Percentiles rank a stretch among this genome's conserved stretches.
phyloP scores from a whole-genome alignment of 1,140 invertebrate genomes.

The Drosophila varians region DNA sequence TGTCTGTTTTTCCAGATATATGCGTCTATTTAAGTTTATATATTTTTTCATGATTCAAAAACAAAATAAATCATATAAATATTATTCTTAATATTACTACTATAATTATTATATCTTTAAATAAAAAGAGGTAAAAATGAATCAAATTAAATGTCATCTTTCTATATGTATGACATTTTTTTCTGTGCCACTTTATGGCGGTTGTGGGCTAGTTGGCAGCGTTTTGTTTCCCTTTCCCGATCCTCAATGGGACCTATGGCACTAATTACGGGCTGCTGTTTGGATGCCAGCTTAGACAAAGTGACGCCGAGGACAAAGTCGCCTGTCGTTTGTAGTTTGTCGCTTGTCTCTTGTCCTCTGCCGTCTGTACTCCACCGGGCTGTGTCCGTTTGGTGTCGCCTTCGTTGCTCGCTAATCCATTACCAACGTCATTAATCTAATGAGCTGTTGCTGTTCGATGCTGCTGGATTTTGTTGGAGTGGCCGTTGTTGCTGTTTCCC shows the following conservation, averaged over 20 bases:
- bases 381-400: conserved; percentile 34
- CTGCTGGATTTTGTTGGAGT: conserved; percentile 20
- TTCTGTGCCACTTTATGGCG: conserved; percentile 1
- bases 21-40: too few relatives aligned
- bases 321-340: conserved; percentile 7
- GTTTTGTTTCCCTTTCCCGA: conserved; percentile 8
- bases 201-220: conserved; percentile 27
- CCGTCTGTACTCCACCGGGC: neutral
- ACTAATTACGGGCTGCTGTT: conserved; percentile 71
- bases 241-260: conserved; percentile 53
- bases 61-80: too few relatives aligned
- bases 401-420: conserved; percentile 74
- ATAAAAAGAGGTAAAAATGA: neutral
- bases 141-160: neutral
- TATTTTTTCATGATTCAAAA: too few relatives aligned
- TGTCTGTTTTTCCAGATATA: neutral
- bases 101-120: too few relatives aligned
- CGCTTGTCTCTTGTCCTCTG: conserved; percentile 3
- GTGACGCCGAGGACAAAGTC: conserved; percentile 63
- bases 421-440: conserved; percentile 81
- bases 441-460: conserved; percentile 60
- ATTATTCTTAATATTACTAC: too few relatives aligned
- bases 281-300: conserved; percentile 60
- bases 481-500: conserved; percentile 30
- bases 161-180: neutral